These are phyloP conservation scores for Melipona beecheii DNA, from an alignment of 2,888 invertebrate genomes.

Conservation along the genomic window DNA sequence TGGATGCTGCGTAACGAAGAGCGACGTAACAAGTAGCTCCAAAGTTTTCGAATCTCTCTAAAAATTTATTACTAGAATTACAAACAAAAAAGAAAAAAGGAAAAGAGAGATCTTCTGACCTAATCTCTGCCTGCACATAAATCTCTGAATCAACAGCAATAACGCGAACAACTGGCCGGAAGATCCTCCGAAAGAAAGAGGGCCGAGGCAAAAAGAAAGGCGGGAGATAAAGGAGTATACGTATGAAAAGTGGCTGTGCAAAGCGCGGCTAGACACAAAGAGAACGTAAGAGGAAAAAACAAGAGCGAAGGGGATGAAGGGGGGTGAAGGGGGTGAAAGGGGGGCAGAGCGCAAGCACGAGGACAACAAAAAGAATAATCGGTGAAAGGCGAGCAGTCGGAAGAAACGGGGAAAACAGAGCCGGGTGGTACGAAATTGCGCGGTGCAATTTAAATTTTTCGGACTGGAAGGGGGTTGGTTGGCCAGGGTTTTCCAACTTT, in stretches of 20 bases:
- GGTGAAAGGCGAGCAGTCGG: conserved; percentile 12
- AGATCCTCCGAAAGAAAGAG: neutral
- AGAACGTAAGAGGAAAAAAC: neutral
- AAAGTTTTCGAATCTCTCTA: too few species aligned
- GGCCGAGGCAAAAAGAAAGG: neutral
- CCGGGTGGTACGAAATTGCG: conserved; percentile 49
- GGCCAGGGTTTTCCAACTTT: conserved; percentile 66
- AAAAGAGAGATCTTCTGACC: neutral
- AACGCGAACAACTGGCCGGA: neutral
- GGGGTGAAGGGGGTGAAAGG: too few species aligned
- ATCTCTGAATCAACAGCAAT: too few species aligned
- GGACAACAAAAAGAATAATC: conserved; percentile 1
- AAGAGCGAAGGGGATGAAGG: neutral
- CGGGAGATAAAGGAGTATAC: neutral
- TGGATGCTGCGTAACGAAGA: too few species aligned
- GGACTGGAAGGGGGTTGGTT: conserved; percentile 27
- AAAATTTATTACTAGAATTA: neutral
- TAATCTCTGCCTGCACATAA: neutral
- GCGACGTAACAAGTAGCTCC: too few species aligned
- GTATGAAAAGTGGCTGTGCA: neutral
- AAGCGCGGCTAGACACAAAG: neutral
- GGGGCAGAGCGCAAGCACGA: neutral
- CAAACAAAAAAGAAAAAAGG: too few species aligned
- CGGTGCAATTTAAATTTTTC: conserved; percentile 75
- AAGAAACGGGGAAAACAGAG: conserved; percentile 30